Base-by-base conservation (phyloP, 2,888 invertebrate genomes). In the Clostera curtula region DNA sequence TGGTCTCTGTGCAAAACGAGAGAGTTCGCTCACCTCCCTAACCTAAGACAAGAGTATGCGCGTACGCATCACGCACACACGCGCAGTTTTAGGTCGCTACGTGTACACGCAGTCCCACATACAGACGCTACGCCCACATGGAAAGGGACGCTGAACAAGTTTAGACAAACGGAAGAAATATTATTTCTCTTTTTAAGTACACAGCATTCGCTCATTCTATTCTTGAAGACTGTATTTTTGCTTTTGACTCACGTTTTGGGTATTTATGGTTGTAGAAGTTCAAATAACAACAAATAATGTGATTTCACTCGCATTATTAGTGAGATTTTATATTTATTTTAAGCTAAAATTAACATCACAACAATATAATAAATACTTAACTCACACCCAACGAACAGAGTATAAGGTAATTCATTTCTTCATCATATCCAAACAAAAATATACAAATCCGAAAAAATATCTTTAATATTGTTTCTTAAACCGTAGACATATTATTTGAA, bases 81-180 rank as follows among this genome's bases (percentile, higher is more conserved):
- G 35, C 44, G 36, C 40, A 50, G 45, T 56, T 56, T 61, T 66
- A 64, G 65, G 66, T 66, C 58, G 54, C 54, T 47, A 52, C 47
- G 46, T 31, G 40, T 49, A 43, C 51, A 43, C 33, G 50, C 47
- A 54, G 34, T 31, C 25, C 25, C 56, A 49, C 64, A 62, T 60
- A 64, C 59, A 40, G 27, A 6, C 36, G 39, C 39, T 28, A 44
- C 72, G 51, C 73, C 55, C 67, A 74, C 75, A 63, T 36, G 37
- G 45, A 39, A 40, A 47, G 18, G 35, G 61, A 56, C 76, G 69
- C 71, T 49, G 72, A 75, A 79, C 79, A 64, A 76, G 77, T 80
- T 79, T 77, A 77, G 82, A 79, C 79, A 80, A 80, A 80, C 82
- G 80, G 80, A 82, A 80, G 80, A 77, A 79, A 75, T 77, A 72